Conservation (phyloP, 2,113 vertebrate genomes). For the Aepyceros melampus region DNA sequence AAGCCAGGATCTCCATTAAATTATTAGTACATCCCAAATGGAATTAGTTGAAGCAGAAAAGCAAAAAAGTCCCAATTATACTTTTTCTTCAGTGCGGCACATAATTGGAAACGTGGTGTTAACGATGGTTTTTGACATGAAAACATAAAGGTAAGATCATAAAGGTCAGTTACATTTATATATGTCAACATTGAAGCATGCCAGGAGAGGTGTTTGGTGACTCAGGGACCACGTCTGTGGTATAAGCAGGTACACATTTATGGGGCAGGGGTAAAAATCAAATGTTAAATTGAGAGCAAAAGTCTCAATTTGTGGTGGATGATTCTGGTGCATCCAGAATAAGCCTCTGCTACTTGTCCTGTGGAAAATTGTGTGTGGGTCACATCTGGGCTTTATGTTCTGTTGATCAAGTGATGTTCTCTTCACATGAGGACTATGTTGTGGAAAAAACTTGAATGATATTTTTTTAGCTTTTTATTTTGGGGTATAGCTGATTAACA, state of each 20-base stretch:
- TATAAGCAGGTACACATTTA: neutral
- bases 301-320: neutral
- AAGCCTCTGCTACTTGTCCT: neutral
- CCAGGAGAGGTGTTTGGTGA: neutral
- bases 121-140: neutral
- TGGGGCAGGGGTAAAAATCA: neutral
- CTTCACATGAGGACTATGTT: neutral
- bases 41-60: neutral
- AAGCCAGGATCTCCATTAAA: neutral
- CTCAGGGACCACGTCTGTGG: neutral
- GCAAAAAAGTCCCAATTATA: neutral
- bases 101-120: neutral
- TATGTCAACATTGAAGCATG: neutral
- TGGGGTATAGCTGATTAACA: neutral
- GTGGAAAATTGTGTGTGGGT: neutral
- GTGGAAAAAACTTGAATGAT: neutral
- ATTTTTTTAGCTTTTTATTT: neutral
- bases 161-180: neutral
- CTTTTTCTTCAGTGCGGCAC: neutral
- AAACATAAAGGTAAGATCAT: neutral
- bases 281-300: neutral
- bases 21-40: conserved; percentile 2
- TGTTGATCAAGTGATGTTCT: neutral
- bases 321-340: neutral
- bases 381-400: neutral